Evolutionary conservation across 2,797 vertebrate species (phyloP), one percentile per base, ranked within the genome.

Genomic region (Falco peregrinus): DNA sequence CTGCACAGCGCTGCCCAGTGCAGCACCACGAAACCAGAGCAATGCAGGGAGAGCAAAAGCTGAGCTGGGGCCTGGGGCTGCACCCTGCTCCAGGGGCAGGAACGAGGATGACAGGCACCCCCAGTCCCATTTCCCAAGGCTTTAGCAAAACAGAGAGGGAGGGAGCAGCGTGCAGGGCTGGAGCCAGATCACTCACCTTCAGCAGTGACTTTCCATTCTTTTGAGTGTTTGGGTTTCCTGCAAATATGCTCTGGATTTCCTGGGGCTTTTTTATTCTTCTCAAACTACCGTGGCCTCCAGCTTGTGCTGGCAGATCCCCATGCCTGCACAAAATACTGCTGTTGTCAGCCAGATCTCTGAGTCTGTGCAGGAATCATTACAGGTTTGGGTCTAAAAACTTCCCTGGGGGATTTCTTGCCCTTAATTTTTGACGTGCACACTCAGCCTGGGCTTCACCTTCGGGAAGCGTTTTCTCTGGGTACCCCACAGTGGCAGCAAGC

Each of bases 31-130:
- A 31, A 71, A 39, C 28, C 57, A 4, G 20, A 39, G 25, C 1
- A 4, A 26, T 16, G 31, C 12, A 33, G 51, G 69, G 35, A 50
- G 18, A 60, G 41, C 35, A 37, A 31, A 17, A 37, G 61, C 37
- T 0, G 3, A 18, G 41, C 50, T 5, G 6, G 24, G 47, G 43
- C 15, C 54, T 4, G n/a, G 69, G 37, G 43, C 26, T 28, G 26
- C 28, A 54, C 13, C 6, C 12, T 1, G 31, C 12, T 8, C 39
- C 1, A 10, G 41, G 45, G 47, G 11, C 35, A 28, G 47, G 16
- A 7, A 14, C 6, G 0, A 15, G 17, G 43, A 37, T 1, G 4
- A 12, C 12, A 3, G 1, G 21, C 0, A 3, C 50, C 68, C n/a
- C 37, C 28, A 4, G 3, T 19, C 56, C 43, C 59, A 1, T 43